These are phyloP conservation scores for Nibea coibor DNA, from an alignment of 2,113 vertebrate genomes.

Conservation along the genomic window DNA sequence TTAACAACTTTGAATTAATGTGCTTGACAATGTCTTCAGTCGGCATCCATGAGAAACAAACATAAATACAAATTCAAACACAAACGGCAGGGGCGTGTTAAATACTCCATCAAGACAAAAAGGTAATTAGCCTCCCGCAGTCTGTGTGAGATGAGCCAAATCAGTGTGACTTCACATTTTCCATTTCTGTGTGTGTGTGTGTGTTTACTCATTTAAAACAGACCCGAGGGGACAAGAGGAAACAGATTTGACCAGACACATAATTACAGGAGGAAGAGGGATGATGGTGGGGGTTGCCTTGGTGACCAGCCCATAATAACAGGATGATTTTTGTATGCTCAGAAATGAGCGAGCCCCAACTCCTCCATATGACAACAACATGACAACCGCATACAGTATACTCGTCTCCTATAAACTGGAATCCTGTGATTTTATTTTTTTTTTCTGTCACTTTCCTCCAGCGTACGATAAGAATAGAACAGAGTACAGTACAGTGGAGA, in stretches of 20 bases:
- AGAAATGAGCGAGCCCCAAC: slow-evolving; percentile 25
- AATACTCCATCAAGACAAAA: not conserved
- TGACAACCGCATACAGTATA: slow-evolving; percentile 31
- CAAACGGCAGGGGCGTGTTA: not conserved
- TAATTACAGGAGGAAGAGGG: slow-evolving; percentile 69
- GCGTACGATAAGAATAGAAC: not conserved
- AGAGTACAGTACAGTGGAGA: not conserved
- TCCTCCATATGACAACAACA: slow-evolving; percentile 46
- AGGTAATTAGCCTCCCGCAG: slow-evolving; percentile 1
- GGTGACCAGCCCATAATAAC: slow-evolving; percentile 69
- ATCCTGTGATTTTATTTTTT: not conserved
- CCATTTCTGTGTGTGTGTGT: not conserved
- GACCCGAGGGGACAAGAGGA: slow-evolving; percentile 59
- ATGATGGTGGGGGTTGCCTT: slow-evolving; percentile 66
- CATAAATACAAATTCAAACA: not conserved
- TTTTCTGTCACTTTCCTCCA: slow-evolving; percentile 11
- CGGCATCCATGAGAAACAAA: not conserved
- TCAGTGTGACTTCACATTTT: slow-evolving; percentile 16
- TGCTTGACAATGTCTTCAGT: not conserved
- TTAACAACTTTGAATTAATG: not conserved
- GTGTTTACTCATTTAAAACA: slow-evolving; percentile 53
- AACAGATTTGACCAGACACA: slow-evolving; percentile 74
- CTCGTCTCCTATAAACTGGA: slow-evolving; percentile 1
- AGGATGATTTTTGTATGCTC: slow-evolving; percentile 57
- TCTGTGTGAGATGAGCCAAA: slow-evolving; percentile 26